These are phyloP conservation scores for Oligia strigilis DNA, from an alignment of 2,888 invertebrate genomes.

Conservation along the genomic window DNA sequence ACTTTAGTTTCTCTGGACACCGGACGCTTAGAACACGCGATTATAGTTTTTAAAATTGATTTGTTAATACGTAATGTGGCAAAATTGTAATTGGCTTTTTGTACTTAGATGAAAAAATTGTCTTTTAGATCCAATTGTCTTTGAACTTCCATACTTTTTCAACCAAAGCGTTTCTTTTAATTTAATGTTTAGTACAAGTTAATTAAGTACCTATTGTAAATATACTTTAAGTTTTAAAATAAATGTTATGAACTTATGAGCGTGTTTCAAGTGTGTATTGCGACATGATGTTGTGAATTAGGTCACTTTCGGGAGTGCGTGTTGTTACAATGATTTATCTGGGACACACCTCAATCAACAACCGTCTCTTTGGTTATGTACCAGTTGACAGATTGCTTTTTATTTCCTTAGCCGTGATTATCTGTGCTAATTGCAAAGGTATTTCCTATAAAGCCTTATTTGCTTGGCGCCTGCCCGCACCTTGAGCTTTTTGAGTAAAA, in stretches of 20 bases:
- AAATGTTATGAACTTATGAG: constrained; percentile 46
- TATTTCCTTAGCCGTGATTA: constrained; percentile 41
- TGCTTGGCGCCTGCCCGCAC: constrained; percentile 14
- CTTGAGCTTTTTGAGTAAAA: constrained; percentile 24
- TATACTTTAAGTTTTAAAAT: constrained; percentile 62
- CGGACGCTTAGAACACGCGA: constrained; percentile 89
- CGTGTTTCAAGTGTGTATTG: constrained; percentile 55
- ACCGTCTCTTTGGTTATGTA: constrained; percentile 38
- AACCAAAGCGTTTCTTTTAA: constrained; percentile 62
- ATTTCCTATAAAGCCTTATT: constrained; percentile 40
- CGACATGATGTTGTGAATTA: constrained; percentile 44
- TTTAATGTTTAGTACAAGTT: constrained; percentile 31
- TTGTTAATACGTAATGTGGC: constrained; percentile 68
- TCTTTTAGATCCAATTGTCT: constrained; percentile 57
- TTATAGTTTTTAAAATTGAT: constrained; percentile 73
- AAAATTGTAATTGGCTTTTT: constrained; percentile 84
- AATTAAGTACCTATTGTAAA: constrained; percentile 63
- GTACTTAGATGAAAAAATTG: constrained; percentile 82
- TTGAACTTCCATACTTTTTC: constrained; percentile 61
- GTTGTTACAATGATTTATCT: constrained; percentile 54
- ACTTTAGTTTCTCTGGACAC: constrained; percentile 79
- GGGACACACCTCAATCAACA: constrained; percentile 63
- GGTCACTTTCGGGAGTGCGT: constrained; percentile 61
- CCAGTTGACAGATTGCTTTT: constrained; percentile 47
- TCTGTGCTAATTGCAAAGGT: constrained; percentile 43